Percentiles rank a stretch among this genome's conserved stretches.
Evolutionary conservation across 2,888 invertebrate species (phyloP).

Genomic region (Megastigmus dorsalis): DNA sequence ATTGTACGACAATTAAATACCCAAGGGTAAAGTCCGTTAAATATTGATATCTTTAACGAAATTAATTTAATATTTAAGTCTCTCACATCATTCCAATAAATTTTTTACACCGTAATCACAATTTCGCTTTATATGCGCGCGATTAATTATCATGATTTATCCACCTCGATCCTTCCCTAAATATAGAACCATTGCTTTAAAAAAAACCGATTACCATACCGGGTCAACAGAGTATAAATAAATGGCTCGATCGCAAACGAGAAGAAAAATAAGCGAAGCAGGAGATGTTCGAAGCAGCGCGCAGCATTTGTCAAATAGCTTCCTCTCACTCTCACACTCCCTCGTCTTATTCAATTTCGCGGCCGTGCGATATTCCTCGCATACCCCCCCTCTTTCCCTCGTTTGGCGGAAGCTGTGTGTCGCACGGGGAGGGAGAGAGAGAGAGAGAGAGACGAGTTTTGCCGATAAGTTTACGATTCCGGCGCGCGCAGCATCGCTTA

Average conservation of each 20-base stretch:
- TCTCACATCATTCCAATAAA: too few species aligned
- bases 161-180: too few species aligned
- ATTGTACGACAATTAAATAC: too few species aligned
- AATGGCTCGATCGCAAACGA: not conserved
- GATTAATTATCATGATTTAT: conserved; percentile 35
- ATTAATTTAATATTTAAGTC: too few species aligned
- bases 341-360: conserved; percentile 14
- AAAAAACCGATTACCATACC: conserved; percentile 32
- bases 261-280: too few species aligned
- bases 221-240: conserved; percentile 13
- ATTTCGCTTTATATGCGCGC: not conserved
- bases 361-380: conserved; percentile 4
- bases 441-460: conserved; percentile 4
- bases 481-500: too few species aligned
- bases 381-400: too few species aligned
- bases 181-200: not conserved
- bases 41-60: too few species aligned
- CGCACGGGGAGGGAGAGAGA: too few species aligned
- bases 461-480: not conserved
- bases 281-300: too few species aligned
- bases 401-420: conserved; percentile 24
- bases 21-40: too few species aligned
- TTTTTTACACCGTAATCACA: not conserved
- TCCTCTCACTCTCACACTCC: not conserved
- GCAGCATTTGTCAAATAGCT: conserved; percentile 16